Evolutionary conservation across 2,113 vertebrate genomes (phyloP), one percentile per base, ranked within the genome.

Genomic region (Pungitius pungitius): DNA sequence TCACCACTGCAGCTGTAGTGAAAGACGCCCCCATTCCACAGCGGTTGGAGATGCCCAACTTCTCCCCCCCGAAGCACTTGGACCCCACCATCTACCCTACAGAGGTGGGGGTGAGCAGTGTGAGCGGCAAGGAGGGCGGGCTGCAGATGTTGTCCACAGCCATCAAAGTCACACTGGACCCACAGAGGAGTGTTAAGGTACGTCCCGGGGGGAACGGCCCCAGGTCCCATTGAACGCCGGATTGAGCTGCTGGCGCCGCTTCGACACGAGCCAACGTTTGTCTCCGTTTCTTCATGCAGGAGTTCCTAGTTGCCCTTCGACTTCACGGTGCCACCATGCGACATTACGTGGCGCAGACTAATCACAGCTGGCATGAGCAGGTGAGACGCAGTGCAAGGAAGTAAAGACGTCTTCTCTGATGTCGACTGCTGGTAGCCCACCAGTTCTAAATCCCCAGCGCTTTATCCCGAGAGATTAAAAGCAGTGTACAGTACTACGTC

Each of bases 291-390:
- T 63, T 6, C 74, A 35, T 43, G 11, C 55, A 97, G 96, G 96
- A 97, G 87, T 97, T 97, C 78, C 81, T 97, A 42, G 96, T 97
- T 62, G 96, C 96, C 0, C 80, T 97, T 60, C 88, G 93, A 73
- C 93, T 97, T 9, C 93, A 95, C 75, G 95, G 93, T 55, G 96
- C 96, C 75, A 97, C 96, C 8, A 90, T 97, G 78, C 88, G 95
- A 77, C 95, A 97, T 91, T 86, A 93, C 68, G 90, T 96, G 94
- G 92, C 94, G 1, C 91, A 94, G 57, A 92, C 92, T 7, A 90
- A 92, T 73, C 95, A 96, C 78, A 97, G 96, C 83, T 97, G 96
- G 96, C 94, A 97, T n/a, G 94, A 95, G 70, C 96, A 97, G 94
- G 96, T 97, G 81, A 79, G 76, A 42, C 18, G 33, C 62, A 81